Conservation (phyloP, 2,797 vertebrate genomes). For the Periophthalmus magnuspinnatus region DNA sequence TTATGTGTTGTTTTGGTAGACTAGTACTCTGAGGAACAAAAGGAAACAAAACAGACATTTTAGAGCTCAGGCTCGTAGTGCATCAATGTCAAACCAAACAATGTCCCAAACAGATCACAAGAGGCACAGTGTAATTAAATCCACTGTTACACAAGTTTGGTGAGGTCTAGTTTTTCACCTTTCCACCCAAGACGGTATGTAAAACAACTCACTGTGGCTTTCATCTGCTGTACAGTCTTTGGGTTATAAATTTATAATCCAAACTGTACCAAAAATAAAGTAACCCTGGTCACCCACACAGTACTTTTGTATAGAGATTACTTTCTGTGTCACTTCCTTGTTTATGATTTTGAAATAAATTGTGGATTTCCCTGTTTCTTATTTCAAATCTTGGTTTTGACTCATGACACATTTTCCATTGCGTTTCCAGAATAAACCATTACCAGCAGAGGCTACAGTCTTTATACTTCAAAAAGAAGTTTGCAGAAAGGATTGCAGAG, state of each 20-base stretch:
- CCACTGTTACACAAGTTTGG: constrained; percentile 9
- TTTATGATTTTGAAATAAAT: constrained; percentile 50
- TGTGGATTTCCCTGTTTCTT: constrained; percentile 49
- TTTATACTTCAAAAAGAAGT: constrained; percentile 98
- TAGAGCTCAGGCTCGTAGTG: not conserved
- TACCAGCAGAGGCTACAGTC: constrained; percentile 96
- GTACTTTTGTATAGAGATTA: constrained; percentile 19
- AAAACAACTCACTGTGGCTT: constrained; percentile 46
- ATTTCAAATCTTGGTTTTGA: constrained; percentile 44
- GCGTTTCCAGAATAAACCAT: constrained; percentile 89
- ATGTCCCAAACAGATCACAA: constrained; percentile 5
- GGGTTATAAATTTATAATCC: constrained; percentile 36
- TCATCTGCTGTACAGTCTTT: constrained; percentile 40
- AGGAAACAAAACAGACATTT: constrained; percentile 15
- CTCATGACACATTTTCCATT: constrained; percentile 45
- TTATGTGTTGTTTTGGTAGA: constrained; percentile 26
- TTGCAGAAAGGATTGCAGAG: constrained; percentile 95
- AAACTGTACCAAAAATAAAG: constrained; percentile 43
- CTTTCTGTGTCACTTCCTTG: constrained; percentile 27
- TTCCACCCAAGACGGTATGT: constrained; percentile 6
- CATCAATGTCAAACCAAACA: not conserved
- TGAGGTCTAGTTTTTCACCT: constrained; percentile 9
- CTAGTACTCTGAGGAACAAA: constrained; percentile 7
- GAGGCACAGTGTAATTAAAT: constrained; percentile 7
- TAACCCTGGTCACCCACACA: constrained; percentile 46